These are phyloP conservation scores for Ochropacha duplaris DNA, from an alignment of 2,888 invertebrate genomes.

Conservation along the genomic window DNA sequence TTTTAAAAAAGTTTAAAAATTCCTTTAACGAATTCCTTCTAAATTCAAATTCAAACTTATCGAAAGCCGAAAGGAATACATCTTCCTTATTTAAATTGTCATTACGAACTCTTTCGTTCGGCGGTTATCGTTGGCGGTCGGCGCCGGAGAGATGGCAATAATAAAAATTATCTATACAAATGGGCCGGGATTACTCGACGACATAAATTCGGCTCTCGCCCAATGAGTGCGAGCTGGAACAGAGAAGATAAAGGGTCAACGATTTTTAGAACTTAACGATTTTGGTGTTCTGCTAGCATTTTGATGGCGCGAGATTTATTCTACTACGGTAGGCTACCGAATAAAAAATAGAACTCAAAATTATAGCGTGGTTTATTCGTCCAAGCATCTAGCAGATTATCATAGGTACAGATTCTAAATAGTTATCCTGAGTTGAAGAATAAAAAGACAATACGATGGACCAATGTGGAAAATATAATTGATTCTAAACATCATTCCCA, in stretches of 20 bases:
- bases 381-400: no score
- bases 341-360: no score
- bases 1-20: slow-evolving; percentile 52
- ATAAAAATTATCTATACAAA: slow-evolving; percentile 84
- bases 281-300: slow-evolving; percentile 53
- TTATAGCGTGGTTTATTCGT: no score
- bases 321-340: not conserved
- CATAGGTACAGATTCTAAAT: no score
- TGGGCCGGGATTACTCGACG: slow-evolving; percentile 79
- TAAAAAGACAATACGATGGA: no score
- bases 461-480: no score
- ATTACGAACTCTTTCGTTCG: slow-evolving; percentile 81
- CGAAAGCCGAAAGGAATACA: slow-evolving; percentile 76
- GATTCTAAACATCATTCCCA: no score
- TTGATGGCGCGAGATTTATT: slow-evolving; percentile 18
- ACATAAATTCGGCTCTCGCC: slow-evolving; percentile 81
- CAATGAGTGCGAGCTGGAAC: slow-evolving; percentile 74
- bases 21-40: slow-evolving; percentile 64
- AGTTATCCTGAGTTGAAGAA: no score
- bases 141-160: slow-evolving; percentile 80
- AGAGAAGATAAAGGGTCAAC: slow-evolving; percentile 79
- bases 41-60: slow-evolving; percentile 72
- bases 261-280: slow-evolving; percentile 66
- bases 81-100: slow-evolving; percentile 83
- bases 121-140: slow-evolving; percentile 75